phyloP scores from a whole-genome alignment of 2,113 vertebrate genomes.

The Monopterus albus region DNA sequence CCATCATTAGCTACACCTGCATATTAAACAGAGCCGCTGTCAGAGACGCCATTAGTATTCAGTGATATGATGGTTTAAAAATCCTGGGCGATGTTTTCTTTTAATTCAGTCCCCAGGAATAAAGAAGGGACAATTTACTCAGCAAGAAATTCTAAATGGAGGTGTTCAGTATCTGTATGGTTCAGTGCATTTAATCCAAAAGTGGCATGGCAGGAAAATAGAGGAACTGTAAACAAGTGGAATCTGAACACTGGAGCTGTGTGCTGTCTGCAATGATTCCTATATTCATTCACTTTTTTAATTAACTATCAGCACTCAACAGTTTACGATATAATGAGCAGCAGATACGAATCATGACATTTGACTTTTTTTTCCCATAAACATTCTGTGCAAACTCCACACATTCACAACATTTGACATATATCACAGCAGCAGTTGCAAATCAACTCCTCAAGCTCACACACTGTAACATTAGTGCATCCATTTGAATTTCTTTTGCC shows the following conservation, averaged over 20 bases:
- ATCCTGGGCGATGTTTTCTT: constrained; percentile 29
- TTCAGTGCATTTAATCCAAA: constrained; percentile 37
- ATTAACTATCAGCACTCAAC: background rate
- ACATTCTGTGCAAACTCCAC: no score
- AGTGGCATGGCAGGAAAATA: constrained; percentile 6
- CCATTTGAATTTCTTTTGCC: background rate
- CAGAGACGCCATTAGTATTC: constrained; percentile 25
- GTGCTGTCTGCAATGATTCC: background rate
- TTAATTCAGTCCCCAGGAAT: constrained; percentile 37
- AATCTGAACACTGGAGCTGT: constrained; percentile 1
- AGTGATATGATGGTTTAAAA: constrained; percentile 8
- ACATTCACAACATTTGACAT: no score
- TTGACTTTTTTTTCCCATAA: no score
- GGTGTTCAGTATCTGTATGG: background rate
- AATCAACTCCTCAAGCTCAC: no score
- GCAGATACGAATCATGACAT: background rate
- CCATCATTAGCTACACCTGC: constrained; percentile 28
- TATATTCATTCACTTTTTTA: background rate
- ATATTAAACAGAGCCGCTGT: constrained; percentile 40
- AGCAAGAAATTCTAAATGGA: constrained; percentile 8
- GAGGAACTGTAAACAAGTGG: background rate
- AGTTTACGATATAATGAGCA: background rate
- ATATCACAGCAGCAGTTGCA: no score
- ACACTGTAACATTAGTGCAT: no score
- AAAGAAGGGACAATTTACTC: constrained; percentile 30